Evolutionary conservation across 1,140 invertebrate species (phyloP).

Genomic region (Microplitis demolitor): DNA sequence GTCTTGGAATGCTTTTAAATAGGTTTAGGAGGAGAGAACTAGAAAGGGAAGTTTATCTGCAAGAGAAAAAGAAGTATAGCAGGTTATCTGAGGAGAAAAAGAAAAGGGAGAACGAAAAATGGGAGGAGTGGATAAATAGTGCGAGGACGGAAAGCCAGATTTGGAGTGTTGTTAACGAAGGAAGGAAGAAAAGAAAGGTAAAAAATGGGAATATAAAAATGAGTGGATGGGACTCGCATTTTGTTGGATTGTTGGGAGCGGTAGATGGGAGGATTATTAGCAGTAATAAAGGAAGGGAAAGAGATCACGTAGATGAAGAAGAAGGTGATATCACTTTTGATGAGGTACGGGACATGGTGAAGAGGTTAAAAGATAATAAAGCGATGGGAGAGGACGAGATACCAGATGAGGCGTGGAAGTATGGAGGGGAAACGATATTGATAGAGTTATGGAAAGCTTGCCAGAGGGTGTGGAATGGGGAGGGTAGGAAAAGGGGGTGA

Average conservation of each 20-base stretch:
- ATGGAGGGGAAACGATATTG: constrained; percentile 9
- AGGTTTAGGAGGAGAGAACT: background rate
- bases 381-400: constrained; percentile 7
- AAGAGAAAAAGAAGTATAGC: background rate
- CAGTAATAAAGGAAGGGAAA: too few species aligned
- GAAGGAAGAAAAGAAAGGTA: background rate
- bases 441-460: constrained; percentile 6
- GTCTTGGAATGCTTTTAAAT: background rate
- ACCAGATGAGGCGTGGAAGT: constrained; percentile 11
- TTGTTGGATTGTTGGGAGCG: background rate
- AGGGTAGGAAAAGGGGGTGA: background rate
- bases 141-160: background rate
- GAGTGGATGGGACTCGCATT: background rate
- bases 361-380: constrained; percentile 11
- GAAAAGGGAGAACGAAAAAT: too few species aligned
- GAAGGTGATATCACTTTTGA: background rate
- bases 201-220: background rate
- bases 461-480: background rate
- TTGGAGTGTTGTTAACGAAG: background rate
- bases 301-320: background rate
- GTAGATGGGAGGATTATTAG: background rate
- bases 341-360: constrained; percentile 3
- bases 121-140: too few species aligned
- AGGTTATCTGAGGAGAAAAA: background rate
- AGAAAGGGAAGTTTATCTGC: background rate